Conservation (phyloP, 92 coral and sea anemone genomes). For the Isaurus tuberculatus region DNA sequence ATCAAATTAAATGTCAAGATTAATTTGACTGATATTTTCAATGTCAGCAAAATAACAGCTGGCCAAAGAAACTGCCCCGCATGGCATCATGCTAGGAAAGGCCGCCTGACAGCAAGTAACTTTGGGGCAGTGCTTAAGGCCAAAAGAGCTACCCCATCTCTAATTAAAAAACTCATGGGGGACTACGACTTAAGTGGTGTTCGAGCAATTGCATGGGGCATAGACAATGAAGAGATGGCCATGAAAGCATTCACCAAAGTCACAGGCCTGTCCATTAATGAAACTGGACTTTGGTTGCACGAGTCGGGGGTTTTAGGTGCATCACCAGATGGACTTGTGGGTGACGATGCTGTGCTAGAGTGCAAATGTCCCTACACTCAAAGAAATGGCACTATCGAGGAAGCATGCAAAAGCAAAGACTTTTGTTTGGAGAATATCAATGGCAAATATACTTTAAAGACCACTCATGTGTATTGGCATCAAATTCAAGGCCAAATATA, state of each 20-base stretch:
- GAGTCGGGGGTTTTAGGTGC: slow-evolving; percentile 24
- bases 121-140: slow-evolving; percentile 56
- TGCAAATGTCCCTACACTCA: slow-evolving; percentile 34
- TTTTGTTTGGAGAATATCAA: slow-evolving; percentile 20
- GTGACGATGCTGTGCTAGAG: slow-evolving; percentile 29
- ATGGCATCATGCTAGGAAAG: slow-evolving; percentile 53
- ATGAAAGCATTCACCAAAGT: slow-evolving; percentile 29
- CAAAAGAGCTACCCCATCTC: slow-evolving; percentile 56
- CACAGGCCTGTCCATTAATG: slow-evolving; percentile 30
- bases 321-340: slow-evolving; percentile 38
- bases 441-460: slow-evolving; percentile 22
- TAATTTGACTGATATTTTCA: slow-evolving; percentile 24
- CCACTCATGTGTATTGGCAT: slow-evolving; percentile 23
- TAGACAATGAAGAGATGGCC: slow-evolving; percentile 44
- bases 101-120: slow-evolving; percentile 55
- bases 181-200: slow-evolving; percentile 47
- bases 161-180: slow-evolving; percentile 55
- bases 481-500: slow-evolving; percentile 32
- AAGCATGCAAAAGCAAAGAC: slow-evolving; percentile 37
- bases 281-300: slow-evolving; percentile 28
- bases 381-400: slow-evolving; percentile 24
- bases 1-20: slow-evolving; percentile 29
- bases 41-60: slow-evolving; percentile 44
- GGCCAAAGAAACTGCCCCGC: slow-evolving; percentile 58
- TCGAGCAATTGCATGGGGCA: slow-evolving; percentile 47